Percentiles rank a stretch among this genome's conserved stretches.
Conservation (phyloP, 2,888 invertebrate genomes). For the Drosophila incognita region DNA sequence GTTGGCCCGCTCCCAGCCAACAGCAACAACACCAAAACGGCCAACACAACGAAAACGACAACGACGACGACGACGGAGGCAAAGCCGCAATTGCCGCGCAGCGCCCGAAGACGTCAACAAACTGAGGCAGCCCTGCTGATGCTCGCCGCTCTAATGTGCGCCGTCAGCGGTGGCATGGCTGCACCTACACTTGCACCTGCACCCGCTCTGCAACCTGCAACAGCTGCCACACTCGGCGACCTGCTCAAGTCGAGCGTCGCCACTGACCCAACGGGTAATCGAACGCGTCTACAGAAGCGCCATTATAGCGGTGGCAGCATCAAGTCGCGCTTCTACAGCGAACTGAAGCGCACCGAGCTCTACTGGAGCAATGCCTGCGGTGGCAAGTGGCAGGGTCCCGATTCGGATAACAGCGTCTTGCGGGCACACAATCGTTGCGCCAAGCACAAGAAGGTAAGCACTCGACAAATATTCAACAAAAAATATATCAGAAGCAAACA, state of each 20-base stretch:
- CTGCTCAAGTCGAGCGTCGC: background rate
- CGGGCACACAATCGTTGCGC: slow-evolving; percentile 39
- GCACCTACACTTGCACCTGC: slow-evolving; percentile 24
- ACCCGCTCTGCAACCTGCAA: background rate
- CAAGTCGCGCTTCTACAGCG: slow-evolving; percentile 47
- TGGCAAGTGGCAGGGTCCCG: slow-evolving; percentile 53
- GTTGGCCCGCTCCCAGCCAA: slow-evolving; percentile 74
- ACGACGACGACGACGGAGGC: slow-evolving; percentile 40
- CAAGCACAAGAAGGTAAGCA: slow-evolving; percentile 54
- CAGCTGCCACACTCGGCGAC: background rate
- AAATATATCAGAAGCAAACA: background rate
- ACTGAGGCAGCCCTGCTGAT: slow-evolving; percentile 37
- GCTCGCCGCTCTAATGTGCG: slow-evolving; percentile 57
- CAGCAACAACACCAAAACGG: slow-evolving; percentile 74
- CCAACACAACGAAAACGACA: slow-evolving; percentile 54
- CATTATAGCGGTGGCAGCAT: slow-evolving; percentile 27
- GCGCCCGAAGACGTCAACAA: slow-evolving; percentile 42
- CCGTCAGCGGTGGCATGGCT: slow-evolving; percentile 16
- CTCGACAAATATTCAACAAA: background rate
- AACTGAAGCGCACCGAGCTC: slow-evolving; percentile 42
- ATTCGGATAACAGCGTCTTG: background rate
- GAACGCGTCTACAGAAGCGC: slow-evolving; percentile 54
- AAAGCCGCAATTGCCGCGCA: slow-evolving; percentile 33
- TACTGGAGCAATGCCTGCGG: slow-evolving; percentile 77
- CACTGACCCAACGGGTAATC: slow-evolving; percentile 1